Evolutionary conservation across 2,888 invertebrate species (phyloP).

Genomic region (Drosophila hamatofila): DNA sequence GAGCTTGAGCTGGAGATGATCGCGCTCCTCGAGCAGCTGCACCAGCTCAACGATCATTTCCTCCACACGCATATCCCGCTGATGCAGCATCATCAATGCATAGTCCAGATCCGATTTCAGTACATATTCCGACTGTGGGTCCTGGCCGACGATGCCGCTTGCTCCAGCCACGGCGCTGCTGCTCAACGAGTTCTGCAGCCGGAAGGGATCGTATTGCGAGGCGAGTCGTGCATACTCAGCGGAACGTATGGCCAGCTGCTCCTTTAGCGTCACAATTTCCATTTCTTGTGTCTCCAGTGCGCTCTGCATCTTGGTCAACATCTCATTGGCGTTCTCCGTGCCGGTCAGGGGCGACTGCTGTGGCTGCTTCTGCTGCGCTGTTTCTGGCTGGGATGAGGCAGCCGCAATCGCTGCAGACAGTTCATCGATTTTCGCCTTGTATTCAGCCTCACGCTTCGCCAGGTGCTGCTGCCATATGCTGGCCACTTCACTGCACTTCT

Average conservation of each 20-base stretch:
- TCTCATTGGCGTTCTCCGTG: constrained; percentile 47
- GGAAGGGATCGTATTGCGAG: constrained; percentile 85
- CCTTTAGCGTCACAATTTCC: constrained; percentile 90
- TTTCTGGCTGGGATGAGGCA: constrained; percentile 8
- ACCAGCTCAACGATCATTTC: constrained; percentile 94
- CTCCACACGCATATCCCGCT: constrained; percentile 93
- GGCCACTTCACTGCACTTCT: constrained; percentile 89
- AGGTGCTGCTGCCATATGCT: constrained; percentile 90
- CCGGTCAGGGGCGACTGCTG: neutral
- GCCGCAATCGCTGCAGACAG: constrained; percentile 38
- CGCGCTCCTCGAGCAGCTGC: constrained; percentile 93
- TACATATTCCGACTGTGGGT: constrained; percentile 63
- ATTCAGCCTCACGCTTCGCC: constrained; percentile 88
- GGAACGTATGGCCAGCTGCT: constrained; percentile 88
- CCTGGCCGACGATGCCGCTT: constrained; percentile 17
- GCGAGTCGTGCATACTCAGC: constrained; percentile 87
- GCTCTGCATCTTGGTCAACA: constrained; percentile 84
- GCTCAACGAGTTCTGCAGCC: constrained; percentile 77
- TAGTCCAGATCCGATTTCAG: constrained; percentile 90
- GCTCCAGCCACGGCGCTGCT: neutral
- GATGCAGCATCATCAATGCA: constrained; percentile 93
- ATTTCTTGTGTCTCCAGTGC: constrained; percentile 90
- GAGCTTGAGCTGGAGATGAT: constrained; percentile 92
- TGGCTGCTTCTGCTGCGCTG: neutral
- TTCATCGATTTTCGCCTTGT: constrained; percentile 73